Conservation (phyloP, 2,888 invertebrate genomes). For the Thymelicus sylvestris region DNA sequence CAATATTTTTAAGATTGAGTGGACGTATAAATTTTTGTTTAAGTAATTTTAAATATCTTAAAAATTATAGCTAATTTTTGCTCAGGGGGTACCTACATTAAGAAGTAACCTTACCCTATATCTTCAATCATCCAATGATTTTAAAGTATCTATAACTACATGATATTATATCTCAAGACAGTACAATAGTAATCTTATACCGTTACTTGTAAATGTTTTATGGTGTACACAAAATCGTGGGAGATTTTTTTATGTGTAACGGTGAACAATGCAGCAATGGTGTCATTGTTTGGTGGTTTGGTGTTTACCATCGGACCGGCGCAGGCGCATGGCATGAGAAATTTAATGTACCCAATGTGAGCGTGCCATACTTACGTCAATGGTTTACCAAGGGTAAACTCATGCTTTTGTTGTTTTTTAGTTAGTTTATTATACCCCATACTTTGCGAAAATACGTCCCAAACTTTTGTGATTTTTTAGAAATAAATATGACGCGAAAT, state of each 20-base stretch:
- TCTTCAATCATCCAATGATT: too few species aligned
- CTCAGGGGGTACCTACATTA: too few species aligned
- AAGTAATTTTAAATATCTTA: too few species aligned
- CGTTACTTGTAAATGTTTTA: neutral
- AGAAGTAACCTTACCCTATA: too few species aligned
- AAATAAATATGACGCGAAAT: too few species aligned
- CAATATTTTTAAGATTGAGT: too few species aligned
- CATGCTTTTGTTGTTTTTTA: too few species aligned
- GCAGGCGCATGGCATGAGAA: slow-evolving; percentile 7
- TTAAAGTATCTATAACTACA: neutral
- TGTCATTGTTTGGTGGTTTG: slow-evolving; percentile 26
- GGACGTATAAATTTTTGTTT: too few species aligned
- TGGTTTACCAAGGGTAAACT: neutral
- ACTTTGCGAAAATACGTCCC: too few species aligned
- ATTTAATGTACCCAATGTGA: slow-evolving; percentile 1
- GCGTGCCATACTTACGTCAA: slow-evolving; percentile 9
- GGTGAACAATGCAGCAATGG: slow-evolving; percentile 18
- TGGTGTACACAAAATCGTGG: slow-evolving; percentile 11
- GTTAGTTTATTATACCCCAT: too few species aligned
- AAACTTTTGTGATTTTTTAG: too few species aligned
- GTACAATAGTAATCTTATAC: neutral
- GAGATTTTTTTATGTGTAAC: slow-evolving; percentile 21
- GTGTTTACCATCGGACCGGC: slow-evolving; percentile 5
- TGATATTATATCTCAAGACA: neutral
- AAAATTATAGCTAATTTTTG: too few species aligned